Percentiles rank a stretch among this genome's conserved stretches.
Evolutionary conservation across 2,113 vertebrate genomes (phyloP).

Genomic region (Theropithecus gelada): DNA sequence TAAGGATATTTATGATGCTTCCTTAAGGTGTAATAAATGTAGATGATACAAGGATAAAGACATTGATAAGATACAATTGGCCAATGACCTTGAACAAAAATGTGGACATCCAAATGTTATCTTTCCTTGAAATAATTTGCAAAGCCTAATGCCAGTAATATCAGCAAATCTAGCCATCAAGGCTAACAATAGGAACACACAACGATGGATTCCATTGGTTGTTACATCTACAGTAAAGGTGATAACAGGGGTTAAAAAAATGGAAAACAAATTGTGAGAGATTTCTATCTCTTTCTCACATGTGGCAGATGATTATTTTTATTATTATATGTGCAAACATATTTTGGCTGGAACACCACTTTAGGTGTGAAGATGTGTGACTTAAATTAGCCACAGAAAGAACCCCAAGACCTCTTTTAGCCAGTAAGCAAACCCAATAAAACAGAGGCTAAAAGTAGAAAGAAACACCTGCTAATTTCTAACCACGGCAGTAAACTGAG

Average conservation of each 20-base stretch:
- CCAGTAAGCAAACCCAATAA: background rate
- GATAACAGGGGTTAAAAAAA: background rate
- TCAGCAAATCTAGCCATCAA: background rate
- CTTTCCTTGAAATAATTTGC: background rate
- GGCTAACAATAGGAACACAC: background rate
- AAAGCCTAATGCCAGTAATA: background rate
- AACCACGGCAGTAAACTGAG: background rate
- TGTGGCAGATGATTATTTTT: constrained; percentile 1
- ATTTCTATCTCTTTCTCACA: background rate
- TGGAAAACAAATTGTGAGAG: background rate
- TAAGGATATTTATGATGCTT: background rate
- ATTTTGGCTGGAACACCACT: background rate
- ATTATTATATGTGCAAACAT: background rate
- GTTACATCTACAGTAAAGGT: background rate
- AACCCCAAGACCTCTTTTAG: background rate
- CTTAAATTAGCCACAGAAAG: constrained; percentile 10
- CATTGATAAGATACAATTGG: background rate
- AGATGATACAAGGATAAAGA: constrained; percentile 5
- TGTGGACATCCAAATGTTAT: background rate
- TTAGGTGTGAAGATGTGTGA: background rate
- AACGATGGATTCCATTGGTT: background rate
- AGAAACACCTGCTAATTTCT: background rate
- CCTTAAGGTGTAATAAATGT: background rate
- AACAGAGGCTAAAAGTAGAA: background rate
- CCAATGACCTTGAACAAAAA: background rate